A percentile compares a stretch with the other conserved stretches of the same genome.
These are phyloP conservation scores for Hemaris fuciformis DNA, from an alignment of 2,888 invertebrate species.

Conservation along the genomic window DNA sequence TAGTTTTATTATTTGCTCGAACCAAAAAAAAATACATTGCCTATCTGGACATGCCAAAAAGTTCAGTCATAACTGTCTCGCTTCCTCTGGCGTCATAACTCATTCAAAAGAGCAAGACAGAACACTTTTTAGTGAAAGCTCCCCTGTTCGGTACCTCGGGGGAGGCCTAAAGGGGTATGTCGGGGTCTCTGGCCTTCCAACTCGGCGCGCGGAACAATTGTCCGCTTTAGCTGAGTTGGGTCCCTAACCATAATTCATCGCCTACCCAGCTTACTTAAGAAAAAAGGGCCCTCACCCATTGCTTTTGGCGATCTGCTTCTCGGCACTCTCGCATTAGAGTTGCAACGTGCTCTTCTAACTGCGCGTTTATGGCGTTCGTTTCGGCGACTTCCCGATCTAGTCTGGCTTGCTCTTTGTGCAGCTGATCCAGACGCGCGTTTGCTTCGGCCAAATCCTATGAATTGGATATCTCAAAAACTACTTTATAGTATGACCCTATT, in stretches of 20 bases:
- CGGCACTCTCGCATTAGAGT: conserved; percentile 55
- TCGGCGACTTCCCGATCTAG: conserved; percentile 53
- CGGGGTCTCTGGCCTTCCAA: too few relatives aligned
- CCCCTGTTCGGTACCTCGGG: too few relatives aligned
- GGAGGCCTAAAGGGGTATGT: too few relatives aligned
- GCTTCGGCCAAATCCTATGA: conserved; percentile 60
- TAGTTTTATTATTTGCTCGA: not conserved
- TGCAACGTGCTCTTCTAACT: conserved; percentile 65
- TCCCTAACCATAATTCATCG: too few relatives aligned
- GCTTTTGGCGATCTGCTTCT: conserved; percentile 59
- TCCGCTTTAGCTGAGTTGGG: too few relatives aligned
- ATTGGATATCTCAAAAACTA: not conserved
- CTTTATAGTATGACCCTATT: too few relatives aligned
- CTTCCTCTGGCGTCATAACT: too few relatives aligned
- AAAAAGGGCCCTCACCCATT: conserved; percentile 52
- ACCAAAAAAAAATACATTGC: not conserved
- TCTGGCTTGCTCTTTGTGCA: conserved; percentile 55
- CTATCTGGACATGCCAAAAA: too few relatives aligned
- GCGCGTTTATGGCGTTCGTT: conserved; percentile 46
- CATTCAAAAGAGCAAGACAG: too few relatives aligned
- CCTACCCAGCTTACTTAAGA: not conserved
- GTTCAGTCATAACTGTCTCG: too few relatives aligned
- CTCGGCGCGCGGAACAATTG: too few relatives aligned
- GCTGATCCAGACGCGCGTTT: conserved; percentile 45
- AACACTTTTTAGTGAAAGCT: too few relatives aligned